Evolutionary conservation across 2,113 vertebrate species (phyloP).

Genomic region (Muscicapa adusta): DNA sequence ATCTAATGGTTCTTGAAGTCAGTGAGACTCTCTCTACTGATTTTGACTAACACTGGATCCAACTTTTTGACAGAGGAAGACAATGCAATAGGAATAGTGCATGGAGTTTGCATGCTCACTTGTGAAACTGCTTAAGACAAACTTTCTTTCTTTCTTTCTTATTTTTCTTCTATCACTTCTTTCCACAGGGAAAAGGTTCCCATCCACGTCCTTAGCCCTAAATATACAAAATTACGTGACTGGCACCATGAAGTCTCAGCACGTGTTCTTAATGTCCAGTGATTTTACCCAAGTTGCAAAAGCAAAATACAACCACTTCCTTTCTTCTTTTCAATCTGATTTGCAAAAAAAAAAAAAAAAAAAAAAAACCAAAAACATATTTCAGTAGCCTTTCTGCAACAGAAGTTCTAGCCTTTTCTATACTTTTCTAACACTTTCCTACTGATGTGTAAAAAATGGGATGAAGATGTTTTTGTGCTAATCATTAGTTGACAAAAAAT

Average conservation of each 20-base stretch:
- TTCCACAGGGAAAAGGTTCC: conserved; percentile 85
- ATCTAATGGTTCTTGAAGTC: background rate
- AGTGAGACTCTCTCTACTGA: background rate
- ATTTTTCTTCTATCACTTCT: conserved; percentile 72
- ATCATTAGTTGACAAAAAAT: conserved; percentile 39
- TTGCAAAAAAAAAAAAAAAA: conserved; percentile 43
- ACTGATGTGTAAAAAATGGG: conserved; percentile 55
- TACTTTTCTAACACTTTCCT: conserved; percentile 71
- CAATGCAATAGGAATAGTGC: background rate
- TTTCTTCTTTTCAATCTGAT: conserved; percentile 59
- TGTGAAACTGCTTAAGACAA: conserved; percentile 29
- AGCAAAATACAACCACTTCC: conserved; percentile 57
- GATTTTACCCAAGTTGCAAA: conserved; percentile 71
- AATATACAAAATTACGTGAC: conserved; percentile 94
- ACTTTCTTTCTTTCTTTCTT: conserved; percentile 51
- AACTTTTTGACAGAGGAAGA: background rate
- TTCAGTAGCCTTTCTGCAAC: conserved; percentile 22
- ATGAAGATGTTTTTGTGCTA: conserved; percentile 53
- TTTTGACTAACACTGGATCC: background rate
- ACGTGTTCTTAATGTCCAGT: conserved; percentile 96
- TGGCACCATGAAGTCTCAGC: conserved; percentile 99
- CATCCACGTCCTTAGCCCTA: conserved; percentile 87
- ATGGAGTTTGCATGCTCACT: conserved; percentile 68
- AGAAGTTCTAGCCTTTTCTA: conserved; percentile 69
- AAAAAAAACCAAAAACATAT: background rate